Base-by-base conservation (phyloP, 2,797 vertebrate species). In the Sebastes reedi region DNA sequence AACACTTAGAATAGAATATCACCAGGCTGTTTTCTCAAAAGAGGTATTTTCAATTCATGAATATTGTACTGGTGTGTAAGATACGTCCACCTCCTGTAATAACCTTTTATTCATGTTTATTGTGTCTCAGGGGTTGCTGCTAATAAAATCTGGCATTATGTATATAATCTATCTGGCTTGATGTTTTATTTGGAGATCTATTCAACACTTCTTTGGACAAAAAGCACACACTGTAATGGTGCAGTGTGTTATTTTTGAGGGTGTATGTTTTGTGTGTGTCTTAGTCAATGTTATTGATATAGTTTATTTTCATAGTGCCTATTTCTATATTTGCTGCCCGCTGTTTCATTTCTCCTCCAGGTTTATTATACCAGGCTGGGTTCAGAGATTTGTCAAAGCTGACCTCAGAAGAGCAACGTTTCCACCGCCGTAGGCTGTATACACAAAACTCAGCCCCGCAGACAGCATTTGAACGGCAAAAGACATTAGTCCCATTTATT, bases 401-500 rank as follows among this genome's bases (percentile, higher is more conserved):
- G 92, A 93, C 91, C 92, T 86, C 78, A 78, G 86, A 84, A 85
- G 65, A 88, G 64, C 79, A 86, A 86, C 86, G 84, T 92, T 91
- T 92, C 77, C 87, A 75, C 46, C 6, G 75, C 93, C 87, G 66
- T 14, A 46, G 90, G 94, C 91, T 85, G 79, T 80, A 78, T 42
- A 69, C 77, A 75, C 79, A 86, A 82, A 89, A 79, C 77, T 56
- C 79, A 86, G 79, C 62, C 87, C 77, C 32, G 82, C 84, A 87
- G 88, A 93, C 84, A 69, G 71, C 79, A 84, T 88, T 84, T 70
- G 84, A 90, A 87, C 59, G 42, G 82, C 88, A 85, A 81, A 90
- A 90, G 86, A 92, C 93, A 91, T 94, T 91, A 91, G 89, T 82
- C 76, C 75, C 86, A 86, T 93, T 94, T 93, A 91, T 93, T 92